Evolutionary conservation across 1,140 invertebrate genomes (phyloP), one percentile per base, ranked within the genome.

Genomic region (Mamestra configurata): DNA sequence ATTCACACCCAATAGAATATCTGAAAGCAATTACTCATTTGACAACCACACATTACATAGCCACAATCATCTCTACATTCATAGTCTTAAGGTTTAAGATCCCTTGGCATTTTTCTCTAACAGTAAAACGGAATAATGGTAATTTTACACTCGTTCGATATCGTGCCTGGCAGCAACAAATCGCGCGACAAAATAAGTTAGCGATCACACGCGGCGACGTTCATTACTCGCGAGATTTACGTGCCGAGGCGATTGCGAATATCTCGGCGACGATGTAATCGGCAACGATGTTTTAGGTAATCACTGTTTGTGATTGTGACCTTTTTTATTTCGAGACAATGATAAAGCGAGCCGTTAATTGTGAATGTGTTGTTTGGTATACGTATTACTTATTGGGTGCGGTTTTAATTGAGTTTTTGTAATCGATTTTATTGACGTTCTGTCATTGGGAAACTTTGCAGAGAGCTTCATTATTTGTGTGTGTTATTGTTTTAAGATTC

Each of bases 151-250:
- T 61, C 22, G 64, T 15, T n/a, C 11, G 80, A 64, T 86, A 80
- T 88, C 92, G 88, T 93, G 92, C 86, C 84, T 77, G 80, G 80
- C 31, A 76, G 77, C 87, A 81, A 92, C 89, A 93, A 93, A 92
- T 93, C 92, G 86, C 77, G 83, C 55, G 79, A 55, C 81, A 49
- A 90, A 90, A 91, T 91, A 90, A 92, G 86, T 88, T 80, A 73
- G 76, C 82, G 89, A 84, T 76, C 90, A 89, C 92, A 92, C 89
- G 91, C 90, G 84, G 91, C 88, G 89, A 85, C 70, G 79, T 86
- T 91, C 88, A 92, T 93, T 93, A 92, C 85, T 64, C 31, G 22
- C 40, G 37, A 92, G 92, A 93, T 90, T 84, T 86, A 93, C 85
- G 84, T 70, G 82, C 24, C 57, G 40, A 35, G 73, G 53, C 76